phyloP scores from a whole-genome alignment of 1,140 invertebrate species.

The Drosophila sulfurigaster region DNA sequence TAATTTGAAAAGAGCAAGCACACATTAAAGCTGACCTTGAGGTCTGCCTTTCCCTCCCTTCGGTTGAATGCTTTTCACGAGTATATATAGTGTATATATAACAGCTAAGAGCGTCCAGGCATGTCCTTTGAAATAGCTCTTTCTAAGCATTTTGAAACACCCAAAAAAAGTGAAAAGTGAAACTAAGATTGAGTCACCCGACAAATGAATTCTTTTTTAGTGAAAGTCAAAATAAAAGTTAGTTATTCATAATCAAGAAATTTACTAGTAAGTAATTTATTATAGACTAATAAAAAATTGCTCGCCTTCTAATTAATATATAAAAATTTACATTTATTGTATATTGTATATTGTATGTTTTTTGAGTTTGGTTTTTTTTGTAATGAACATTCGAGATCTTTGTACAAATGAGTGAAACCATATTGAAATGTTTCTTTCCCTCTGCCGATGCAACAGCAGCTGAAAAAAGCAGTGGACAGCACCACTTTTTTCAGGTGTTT shows the following conservation, averaged over 20 bases:
- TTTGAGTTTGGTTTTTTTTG: not conserved
- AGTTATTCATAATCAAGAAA: no score
- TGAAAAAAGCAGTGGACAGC: not conserved
- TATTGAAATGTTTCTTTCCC: not conserved
- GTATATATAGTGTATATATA: conserved; percentile 42
- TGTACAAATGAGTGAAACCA: conserved; percentile 50
- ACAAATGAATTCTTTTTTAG: not conserved
- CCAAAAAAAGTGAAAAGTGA: conserved; percentile 10
- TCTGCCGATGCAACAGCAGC: not conserved
- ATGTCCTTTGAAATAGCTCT: conserved; percentile 23
- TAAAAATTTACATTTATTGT: not conserved
- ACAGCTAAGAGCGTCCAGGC: conserved; percentile 29
- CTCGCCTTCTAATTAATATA: conserved; percentile 8
- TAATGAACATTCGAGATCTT: conserved; percentile 34
- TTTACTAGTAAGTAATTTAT: conserved; percentile 2
- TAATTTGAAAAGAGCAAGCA: conserved; percentile 4
- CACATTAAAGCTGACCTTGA: conserved; percentile 30
- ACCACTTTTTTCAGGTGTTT: conserved; percentile 22
- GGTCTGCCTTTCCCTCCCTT: not conserved
- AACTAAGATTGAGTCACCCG: not conserved
- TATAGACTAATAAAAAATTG: conserved; percentile 20
- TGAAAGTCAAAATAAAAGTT: not conserved
- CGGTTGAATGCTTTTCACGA: conserved; percentile 29
- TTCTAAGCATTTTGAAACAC: conserved; percentile 23
- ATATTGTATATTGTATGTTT: not conserved